Base-by-base conservation (phyloP, 2,888 invertebrate species). In the Osedax frankpressi region DNA sequence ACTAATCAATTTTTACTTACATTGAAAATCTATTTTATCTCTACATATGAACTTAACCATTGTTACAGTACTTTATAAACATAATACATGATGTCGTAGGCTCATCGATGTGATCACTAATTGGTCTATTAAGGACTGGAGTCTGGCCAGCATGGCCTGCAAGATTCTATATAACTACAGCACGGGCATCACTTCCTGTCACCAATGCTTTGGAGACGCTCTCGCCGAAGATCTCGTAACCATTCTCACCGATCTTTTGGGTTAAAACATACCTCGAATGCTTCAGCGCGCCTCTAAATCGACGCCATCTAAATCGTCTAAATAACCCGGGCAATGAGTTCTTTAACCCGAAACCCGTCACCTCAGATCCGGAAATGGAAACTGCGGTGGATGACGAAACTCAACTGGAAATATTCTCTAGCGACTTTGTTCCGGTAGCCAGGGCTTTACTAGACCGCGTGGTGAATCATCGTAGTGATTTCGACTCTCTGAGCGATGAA, bases 161-260 rank as follows among this genome's bases (percentile, higher is more conserved):
- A 88, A 90, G 85, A 89, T 89, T 2, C 83, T 90, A 73, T 90
- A 90, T 89, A 90, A 90, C 84, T 89, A 88, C 79, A 87, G 88
- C 75, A 79, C 79, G 2, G 81, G 80, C 71, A 83, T 84, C 70
- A 82, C 82, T 72, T 81, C 81, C 74, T 77, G 80, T 62, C 80
- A 79, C 70, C 78, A 78, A 71, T 80, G 78, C 73, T 83, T 84
- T 75, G 84, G 84, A 11, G 19, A 6, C 44, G 19, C 44, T 44
- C 6, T 19, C 19, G 44, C 44, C 19, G 19, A 6, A 6, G 44
- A 44, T 44, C 6, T 44, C 19, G 11, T 44, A 6, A 11, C 44
- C 44, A 6, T 44, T 6, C 44, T 44, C 6, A 44, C 6, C 44
- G 19, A 44, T 19, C 6, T 6, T 44, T 44, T 44, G 19, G 44